These are phyloP conservation scores for Eclectus roratus DNA, from an alignment of 2,113 vertebrate species.

Conservation along the genomic window DNA sequence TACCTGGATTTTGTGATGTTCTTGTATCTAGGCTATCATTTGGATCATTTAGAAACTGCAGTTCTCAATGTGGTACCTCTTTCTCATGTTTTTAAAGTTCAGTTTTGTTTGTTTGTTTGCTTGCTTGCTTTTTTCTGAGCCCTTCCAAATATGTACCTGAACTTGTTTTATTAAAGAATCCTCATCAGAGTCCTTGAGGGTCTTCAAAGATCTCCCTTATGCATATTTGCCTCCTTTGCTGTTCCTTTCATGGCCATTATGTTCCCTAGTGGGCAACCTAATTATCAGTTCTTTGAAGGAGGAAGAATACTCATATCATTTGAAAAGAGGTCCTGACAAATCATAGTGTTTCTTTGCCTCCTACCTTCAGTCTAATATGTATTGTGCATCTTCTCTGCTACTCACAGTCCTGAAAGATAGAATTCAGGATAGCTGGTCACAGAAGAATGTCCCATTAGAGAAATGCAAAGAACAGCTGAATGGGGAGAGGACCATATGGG, in stretches of 20 bases:
- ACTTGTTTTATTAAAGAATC: background rate
- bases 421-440: background rate
- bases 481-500: background rate
- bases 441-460: background rate
- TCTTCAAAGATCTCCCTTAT: background rate
- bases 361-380: background rate
- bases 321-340: background rate
- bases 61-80: background rate
- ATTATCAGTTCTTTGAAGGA: background rate
- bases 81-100: background rate
- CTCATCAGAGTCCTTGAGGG: background rate
- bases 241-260: background rate
- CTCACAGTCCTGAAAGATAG: background rate
- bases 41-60: background rate
- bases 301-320: accelerated
- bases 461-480: background rate
- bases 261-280: background rate
- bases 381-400: background rate
- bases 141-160: background rate
- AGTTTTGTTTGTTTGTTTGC: too few relatives aligned
- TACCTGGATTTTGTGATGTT: background rate
- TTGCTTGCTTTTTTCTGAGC: background rate
- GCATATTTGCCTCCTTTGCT: background rate
- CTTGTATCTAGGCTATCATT: background rate
- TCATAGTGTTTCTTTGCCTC: background rate